Conservation (phyloP, 2,888 invertebrate species). For the Sussaba pulchella region DNA sequence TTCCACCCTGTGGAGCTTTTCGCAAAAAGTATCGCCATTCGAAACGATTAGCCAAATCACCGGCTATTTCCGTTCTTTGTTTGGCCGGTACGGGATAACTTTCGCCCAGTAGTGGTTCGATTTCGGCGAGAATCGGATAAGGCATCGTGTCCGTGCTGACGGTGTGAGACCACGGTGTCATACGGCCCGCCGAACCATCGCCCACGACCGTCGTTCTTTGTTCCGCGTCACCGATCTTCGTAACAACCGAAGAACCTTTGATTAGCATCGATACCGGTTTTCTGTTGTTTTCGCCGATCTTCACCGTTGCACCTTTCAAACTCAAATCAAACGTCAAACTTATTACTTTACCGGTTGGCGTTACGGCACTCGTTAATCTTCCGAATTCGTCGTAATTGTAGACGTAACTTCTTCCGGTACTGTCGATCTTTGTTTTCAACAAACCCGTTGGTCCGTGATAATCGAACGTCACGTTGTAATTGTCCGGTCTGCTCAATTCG, state of each 20-base stretch:
- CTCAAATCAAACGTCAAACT: slow-evolving; percentile 95
- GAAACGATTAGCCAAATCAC: slow-evolving; percentile 95
- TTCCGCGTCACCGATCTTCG: slow-evolving; percentile 93
- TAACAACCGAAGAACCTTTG: slow-evolving; percentile 94
- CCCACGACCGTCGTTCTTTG: slow-evolving; percentile 92
- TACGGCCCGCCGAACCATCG: slow-evolving; percentile 93
- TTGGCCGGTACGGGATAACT: slow-evolving; percentile 96
- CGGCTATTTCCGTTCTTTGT: slow-evolving; percentile 95
- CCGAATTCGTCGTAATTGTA: slow-evolving; percentile 98
- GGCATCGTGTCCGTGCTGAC: slow-evolving; percentile 96
- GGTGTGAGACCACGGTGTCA: slow-evolving; percentile 94
- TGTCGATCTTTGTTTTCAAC: slow-evolving; percentile 94
- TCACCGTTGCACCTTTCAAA: slow-evolving; percentile 94
- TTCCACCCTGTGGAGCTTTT: slow-evolving; percentile 88
- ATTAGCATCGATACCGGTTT: slow-evolving; percentile 94
- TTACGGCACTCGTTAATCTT: slow-evolving; percentile 94
- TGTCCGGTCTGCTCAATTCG: slow-evolving; percentile 95
- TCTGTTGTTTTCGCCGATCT: slow-evolving; percentile 92
- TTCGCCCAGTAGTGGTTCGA: slow-evolving; percentile 94
- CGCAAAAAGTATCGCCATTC: slow-evolving; percentile 98
- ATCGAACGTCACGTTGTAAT: slow-evolving; percentile 96
- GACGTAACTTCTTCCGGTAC: slow-evolving; percentile 95
- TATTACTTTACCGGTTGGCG: slow-evolving; percentile 97
- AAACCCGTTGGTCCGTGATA: slow-evolving; percentile 96
- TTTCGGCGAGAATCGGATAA: slow-evolving; percentile 95